Evolutionary conservation across 2,888 invertebrate species (phyloP).

Genomic region (Ditula angustiorana): DNA sequence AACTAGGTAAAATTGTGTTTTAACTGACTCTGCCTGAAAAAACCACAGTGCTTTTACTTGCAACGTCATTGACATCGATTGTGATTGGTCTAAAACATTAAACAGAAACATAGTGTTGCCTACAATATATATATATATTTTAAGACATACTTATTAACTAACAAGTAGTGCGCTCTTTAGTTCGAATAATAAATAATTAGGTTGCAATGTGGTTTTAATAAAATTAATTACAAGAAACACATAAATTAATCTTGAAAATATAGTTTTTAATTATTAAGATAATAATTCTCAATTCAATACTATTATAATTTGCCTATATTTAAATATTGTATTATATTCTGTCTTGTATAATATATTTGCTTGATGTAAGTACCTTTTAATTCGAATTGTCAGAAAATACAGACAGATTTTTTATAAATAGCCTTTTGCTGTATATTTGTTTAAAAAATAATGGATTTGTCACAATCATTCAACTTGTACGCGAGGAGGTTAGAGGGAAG

Average conservation of each 20-base stretch:
- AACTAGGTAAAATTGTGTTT: too few species aligned
- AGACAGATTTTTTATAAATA: conserved; percentile 32
- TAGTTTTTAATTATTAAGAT: not conserved
- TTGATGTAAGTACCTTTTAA: too few species aligned
- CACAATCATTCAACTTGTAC: conserved; percentile 36
- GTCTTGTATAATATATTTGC: conserved; percentile 5
- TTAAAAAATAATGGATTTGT: conserved; percentile 36
- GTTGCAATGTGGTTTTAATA: not conserved
- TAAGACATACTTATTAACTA: too few species aligned
- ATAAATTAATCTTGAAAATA: not conserved
- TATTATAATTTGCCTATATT: conserved; percentile 7
- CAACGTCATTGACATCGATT: too few species aligned
- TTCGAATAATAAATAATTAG: too few species aligned
- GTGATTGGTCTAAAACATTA: too few species aligned
- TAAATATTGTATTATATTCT: too few species aligned
- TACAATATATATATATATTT: too few species aligned
- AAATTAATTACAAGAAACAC: not conserved
- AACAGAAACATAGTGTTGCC: too few species aligned
- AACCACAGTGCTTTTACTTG: too few species aligned
- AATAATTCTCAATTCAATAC: not conserved
- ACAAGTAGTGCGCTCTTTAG: too few species aligned
- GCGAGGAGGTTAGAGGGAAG: conserved; percentile 18
- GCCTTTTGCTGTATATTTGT: conserved; percentile 32
- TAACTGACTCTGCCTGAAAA: too few species aligned
- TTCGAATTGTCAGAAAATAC: conserved; percentile 30